Base-by-base conservation (phyloP, 2,888 invertebrate species). In the Plagiodera versicolora region DNA sequence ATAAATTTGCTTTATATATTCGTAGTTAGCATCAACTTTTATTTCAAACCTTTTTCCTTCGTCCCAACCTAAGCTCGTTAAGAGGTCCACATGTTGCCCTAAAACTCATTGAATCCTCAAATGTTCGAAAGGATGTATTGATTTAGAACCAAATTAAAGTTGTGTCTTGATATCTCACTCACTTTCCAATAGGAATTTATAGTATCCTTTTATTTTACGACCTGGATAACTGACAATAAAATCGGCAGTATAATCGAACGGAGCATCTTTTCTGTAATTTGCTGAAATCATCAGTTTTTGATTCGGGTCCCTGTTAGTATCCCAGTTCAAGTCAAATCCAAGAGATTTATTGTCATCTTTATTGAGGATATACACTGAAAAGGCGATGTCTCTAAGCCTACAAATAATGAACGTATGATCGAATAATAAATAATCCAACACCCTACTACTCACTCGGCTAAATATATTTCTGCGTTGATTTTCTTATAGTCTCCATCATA, bases 271-370 rank as follows among this genome's bases (percentile, higher is more conserved):
- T 65, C 86, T 84, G 52, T 89, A 83, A 63, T 88, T 86, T 0
- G 87, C 80, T 56, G 86, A 85, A 0, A 86, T 79, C 67, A 85
- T 83, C 63, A 90, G 81, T 76, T 89, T 89, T 75, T 91, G 87
- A 49, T 87, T 86, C 0, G 92, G 92, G 80, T 93, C 91, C 6
- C 93, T 83, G 78, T 92, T 93, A 0, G 91, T 92, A 74, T 94
- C 92, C 93, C 93, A 94, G 77, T 91, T 91, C 16, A 94, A 76
- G 58, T 91, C 89, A 1, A 90, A 80, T 3, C 87, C 88, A 0
- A 89, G 80, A 20, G 89, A 87, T 74, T 90, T 90, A 54, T 85
- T 84, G 10, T 80, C 78, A 0, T 83, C 81, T 6, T 85, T 83
- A 44, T 86, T 83, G 65, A 87, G 83, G 1, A 87, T 85, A 62